A percentile compares a stretch with the other conserved stretches of the same genome.
These are phyloP conservation scores for Thryonomys swinderianus DNA, from an alignment of 2,113 vertebrate species.

Conservation along the genomic window DNA sequence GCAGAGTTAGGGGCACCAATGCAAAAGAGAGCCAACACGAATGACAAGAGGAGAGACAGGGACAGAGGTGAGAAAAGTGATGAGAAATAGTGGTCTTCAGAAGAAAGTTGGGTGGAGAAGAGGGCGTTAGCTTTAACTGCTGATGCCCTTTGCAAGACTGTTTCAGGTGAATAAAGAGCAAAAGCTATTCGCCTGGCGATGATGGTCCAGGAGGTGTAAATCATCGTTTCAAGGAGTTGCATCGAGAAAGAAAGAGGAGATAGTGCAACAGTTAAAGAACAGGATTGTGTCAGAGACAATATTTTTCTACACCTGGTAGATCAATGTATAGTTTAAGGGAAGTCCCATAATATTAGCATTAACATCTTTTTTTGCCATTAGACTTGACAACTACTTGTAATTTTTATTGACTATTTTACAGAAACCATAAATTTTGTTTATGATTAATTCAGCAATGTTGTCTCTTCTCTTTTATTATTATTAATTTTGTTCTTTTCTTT, in stretches of 20 bases:
- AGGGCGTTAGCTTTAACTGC: neutral
- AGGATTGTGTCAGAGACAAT: neutral
- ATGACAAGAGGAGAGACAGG: neutral
- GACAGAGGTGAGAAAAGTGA: neutral
- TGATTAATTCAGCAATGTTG: conserved; percentile 19
- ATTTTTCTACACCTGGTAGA: neutral
- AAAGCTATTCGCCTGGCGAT: neutral
- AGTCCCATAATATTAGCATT: neutral
- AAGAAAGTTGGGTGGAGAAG: neutral
- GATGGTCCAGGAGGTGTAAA: neutral
- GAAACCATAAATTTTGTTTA: conserved; percentile 1
- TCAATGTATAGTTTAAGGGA: neutral
- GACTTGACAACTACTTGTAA: neutral
- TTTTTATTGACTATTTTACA: conserved; percentile 5
- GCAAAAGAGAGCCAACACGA: neutral
- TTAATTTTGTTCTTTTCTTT: neutral
- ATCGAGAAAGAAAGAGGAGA: neutral
- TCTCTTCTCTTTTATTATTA: conserved; percentile 17
- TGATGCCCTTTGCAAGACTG: neutral
- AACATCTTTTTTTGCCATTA: neutral
- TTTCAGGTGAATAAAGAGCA: neutral
- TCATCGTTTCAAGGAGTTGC: neutral
- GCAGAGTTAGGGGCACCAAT: neutral
- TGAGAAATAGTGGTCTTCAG: neutral
- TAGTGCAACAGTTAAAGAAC: neutral